Evolutionary conservation across 1,140 invertebrate genomes (phyloP).

Genomic region (Drosophila pseudoananassae): DNA sequence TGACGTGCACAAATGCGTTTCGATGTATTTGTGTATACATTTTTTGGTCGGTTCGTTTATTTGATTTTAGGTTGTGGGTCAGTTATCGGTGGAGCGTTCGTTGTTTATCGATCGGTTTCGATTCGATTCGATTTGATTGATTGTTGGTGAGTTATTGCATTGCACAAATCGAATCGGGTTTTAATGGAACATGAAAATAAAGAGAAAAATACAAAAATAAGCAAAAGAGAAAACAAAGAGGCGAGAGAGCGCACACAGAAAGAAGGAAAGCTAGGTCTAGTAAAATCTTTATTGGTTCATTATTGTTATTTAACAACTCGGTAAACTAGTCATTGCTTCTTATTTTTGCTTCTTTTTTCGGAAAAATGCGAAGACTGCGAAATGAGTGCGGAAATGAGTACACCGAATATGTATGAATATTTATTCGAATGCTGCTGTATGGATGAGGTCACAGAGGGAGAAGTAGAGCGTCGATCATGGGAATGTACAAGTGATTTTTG

Average conservation of each 20-base stretch:
- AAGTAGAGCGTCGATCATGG: conserved; percentile 12
- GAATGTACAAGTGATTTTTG: conserved; percentile 42
- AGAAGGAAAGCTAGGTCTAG: conserved; percentile 32
- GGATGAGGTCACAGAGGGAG: conserved; percentile 8
- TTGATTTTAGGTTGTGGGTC: conserved; percentile 12
- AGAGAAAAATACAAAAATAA: conserved; percentile 83
- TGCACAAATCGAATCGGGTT: conserved; percentile 79
- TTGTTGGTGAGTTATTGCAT: conserved; percentile 64
- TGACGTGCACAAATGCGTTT: conserved; percentile 75
- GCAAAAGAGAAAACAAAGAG: conserved; percentile 77
- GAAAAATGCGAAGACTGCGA: conserved; percentile 16
- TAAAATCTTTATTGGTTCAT: not conserved
- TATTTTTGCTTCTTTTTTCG: not conserved
- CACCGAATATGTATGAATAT: conserved; percentile 15
- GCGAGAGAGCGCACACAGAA: conserved; percentile 60
- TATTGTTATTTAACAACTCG: not conserved
- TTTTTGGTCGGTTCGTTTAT: conserved; percentile 53
- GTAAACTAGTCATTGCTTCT: not conserved
- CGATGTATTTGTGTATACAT: conserved; percentile 81
- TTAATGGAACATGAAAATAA: conserved; percentile 83
- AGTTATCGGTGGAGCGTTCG: conserved; percentile 50
- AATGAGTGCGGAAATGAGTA: conserved; percentile 34
- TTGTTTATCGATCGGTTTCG: not conserved
- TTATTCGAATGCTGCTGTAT: conserved; percentile 19
- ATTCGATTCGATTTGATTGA: conserved; percentile 35